Conservation (phyloP, 2,797 vertebrate species). For the Protonibea diacanthus region DNA sequence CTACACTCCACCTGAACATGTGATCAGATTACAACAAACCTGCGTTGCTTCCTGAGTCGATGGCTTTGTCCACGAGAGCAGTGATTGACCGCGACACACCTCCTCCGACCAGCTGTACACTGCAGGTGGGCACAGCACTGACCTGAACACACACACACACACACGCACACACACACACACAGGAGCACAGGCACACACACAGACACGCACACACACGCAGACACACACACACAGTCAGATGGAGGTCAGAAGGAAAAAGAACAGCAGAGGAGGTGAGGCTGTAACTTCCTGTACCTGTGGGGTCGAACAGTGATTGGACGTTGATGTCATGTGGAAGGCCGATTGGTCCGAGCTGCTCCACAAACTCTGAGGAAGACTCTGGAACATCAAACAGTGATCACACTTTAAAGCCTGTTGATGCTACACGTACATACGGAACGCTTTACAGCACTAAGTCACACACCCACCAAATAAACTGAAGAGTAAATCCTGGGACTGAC, state of each 20-base stretch:
- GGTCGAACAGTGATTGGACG: conserved; percentile 95
- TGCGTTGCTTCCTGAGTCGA: conserved; percentile 98
- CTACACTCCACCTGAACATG: background rate
- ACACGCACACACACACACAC: too few species aligned
- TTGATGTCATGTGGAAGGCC: conserved; percentile 94
- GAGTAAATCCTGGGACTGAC: too few species aligned
- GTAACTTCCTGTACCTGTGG: conserved; percentile 87
- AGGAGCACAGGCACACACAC: too few species aligned
- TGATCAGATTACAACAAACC: conserved; percentile 81
- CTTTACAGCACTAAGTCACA: too few species aligned
- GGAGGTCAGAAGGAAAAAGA: background rate
- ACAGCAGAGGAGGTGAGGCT: background rate
- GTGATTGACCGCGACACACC: conserved; percentile 88
- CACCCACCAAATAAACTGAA: too few species aligned
- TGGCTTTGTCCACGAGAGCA: conserved; percentile 97
- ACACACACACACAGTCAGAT: conserved; percentile 22
- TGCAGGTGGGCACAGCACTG: conserved; percentile 97
- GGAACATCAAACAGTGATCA: conserved; percentile 29
- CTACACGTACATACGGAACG: too few species aligned
- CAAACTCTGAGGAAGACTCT: conserved; percentile 87
- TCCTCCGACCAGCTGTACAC: conserved; percentile 97
- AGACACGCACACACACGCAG: conserved; percentile 30
- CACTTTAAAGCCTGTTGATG: too few species aligned
- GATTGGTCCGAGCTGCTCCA: conserved; percentile 93
- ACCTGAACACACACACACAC: conserved; percentile 80